Evolutionary conservation across 2,888 invertebrate species (phyloP), one percentile per base, ranked within the genome.

Genomic region (Gari tellinella): DNA sequence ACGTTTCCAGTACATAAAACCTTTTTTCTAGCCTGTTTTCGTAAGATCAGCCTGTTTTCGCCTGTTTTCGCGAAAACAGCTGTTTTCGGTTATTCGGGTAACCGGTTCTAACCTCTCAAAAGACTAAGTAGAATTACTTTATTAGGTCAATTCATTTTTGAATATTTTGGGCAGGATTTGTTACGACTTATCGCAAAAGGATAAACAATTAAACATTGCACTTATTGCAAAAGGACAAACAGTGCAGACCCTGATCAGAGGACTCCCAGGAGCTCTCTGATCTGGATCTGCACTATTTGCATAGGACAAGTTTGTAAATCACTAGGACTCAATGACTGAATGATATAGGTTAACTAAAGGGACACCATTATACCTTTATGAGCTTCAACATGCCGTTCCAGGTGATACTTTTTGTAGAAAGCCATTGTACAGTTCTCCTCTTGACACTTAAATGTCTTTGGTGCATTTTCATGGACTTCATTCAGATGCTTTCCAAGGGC

Each of bases 401-500:
- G 80, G 75, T 90, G 90, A 65, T 88, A 87, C 64, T 88, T 87
- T 74, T 90, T 90, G 81, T 90, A 89, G 82, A 91, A 91, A 52
- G 87, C 86, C 72, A 88, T 86, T 7, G 74, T 81, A 80, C 91
- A 91, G 31, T 86, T 88, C 41, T 87, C 87, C 58, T 86, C 84
- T 21, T 80, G 62, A 77, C 91, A 91, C 55, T 81, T 79, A 63
- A 83, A 87, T 49, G 84, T 86, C 74, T 89, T 89, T 21, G 87
- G 86, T 31, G 83, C 80, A 55, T 87, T 72, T 53, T 88, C 78
- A 70, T 91, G 91, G 51, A 82, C 85, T 65, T 89, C 89, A 53
- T 87, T 86, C 68, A 84, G 73, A 58, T 91, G 91, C 63, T 82
- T 83, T 65, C 85, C 85, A 12, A 90, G 76, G 48, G 87, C 83